These are phyloP conservation scores for Anastrepha ludens DNA, from an alignment of 1,140 invertebrate genomes.

Conservation along the genomic window DNA sequence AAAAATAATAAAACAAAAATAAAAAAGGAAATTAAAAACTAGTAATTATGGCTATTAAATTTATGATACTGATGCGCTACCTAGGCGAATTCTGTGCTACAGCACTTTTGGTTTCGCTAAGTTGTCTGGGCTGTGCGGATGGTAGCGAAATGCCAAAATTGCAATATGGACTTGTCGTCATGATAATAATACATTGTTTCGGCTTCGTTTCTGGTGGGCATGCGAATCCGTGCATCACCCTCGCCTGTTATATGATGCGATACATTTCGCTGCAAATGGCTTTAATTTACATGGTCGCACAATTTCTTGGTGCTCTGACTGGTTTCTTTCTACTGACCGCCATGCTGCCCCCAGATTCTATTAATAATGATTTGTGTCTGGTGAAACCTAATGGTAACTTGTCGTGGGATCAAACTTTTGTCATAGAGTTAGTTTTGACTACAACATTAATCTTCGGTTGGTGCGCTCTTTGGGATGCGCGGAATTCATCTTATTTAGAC, in stretches of 20 bases:
- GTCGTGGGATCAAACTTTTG: conserved; percentile 74
- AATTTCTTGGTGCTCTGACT: conserved; percentile 81
- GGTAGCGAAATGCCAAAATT: conserved; percentile 58
- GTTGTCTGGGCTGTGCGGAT: conserved; percentile 82
- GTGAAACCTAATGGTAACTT: conserved; percentile 76
- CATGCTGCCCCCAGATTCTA: conserved; percentile 71
- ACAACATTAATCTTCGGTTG: conserved; percentile 45
- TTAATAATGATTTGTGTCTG: conserved; percentile 77
- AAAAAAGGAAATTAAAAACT: conserved; percentile 11
- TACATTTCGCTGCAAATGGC: conserved; percentile 73
- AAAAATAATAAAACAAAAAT: background rate
- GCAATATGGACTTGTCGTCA: conserved; percentile 66
- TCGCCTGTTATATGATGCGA: conserved; percentile 34
- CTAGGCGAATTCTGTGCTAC: conserved; percentile 84
- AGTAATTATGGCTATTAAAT: background rate
- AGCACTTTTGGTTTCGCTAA: conserved; percentile 78
- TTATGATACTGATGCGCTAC: conserved; percentile 56
- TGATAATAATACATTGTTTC: conserved; percentile 79
- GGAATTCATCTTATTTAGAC: conserved; percentile 27
- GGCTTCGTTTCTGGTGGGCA: conserved; percentile 91
- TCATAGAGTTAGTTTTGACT: conserved; percentile 74
- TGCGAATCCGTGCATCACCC: conserved; percentile 90
- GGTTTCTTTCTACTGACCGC: conserved; percentile 81
- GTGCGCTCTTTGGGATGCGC: conserved; percentile 36
- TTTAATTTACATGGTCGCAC: conserved; percentile 83